Conservation (phyloP, 2,888 invertebrate species). For the Lasioglossum morio region DNA sequence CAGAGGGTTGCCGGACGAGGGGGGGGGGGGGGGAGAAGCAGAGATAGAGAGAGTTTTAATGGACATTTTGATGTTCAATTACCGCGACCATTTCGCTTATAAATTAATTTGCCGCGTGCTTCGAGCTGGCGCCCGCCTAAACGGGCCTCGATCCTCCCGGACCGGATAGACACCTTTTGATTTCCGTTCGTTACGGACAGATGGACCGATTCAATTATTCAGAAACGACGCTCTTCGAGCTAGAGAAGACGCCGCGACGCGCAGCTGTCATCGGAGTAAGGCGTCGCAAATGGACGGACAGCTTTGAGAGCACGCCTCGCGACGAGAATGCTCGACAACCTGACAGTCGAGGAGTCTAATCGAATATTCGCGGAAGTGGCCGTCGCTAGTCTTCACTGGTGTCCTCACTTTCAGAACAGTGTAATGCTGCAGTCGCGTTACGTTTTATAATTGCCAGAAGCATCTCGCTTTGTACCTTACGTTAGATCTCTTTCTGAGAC, state of each 20-base stretch:
- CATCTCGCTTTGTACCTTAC: not conserved
- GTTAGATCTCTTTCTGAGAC: not conserved
- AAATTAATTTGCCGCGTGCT: slow-evolving; percentile 54
- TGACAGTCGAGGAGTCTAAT: not conserved
- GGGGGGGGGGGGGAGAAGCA: not conserved
- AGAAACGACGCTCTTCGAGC: not conserved
- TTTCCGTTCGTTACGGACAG: slow-evolving; percentile 28
- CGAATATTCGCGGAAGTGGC: slow-evolving; percentile 2
- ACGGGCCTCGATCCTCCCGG: not conserved
- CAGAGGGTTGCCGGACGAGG: not conserved
- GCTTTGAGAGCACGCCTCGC: not conserved
- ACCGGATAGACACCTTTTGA: slow-evolving; percentile 45
- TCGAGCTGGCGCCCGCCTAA: slow-evolving; percentile 3
- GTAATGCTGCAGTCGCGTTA: not conserved
- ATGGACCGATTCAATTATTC: slow-evolving; percentile 43
- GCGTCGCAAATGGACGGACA: not conserved
- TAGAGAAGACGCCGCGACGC: not conserved
- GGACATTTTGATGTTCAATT: slow-evolving; percentile 66
- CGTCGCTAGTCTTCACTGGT: not conserved
- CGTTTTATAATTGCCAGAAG: not conserved
- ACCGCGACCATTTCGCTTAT: slow-evolving; percentile 59
- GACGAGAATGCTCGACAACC: not conserved
- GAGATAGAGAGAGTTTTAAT: slow-evolving; percentile 58
- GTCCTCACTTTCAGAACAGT: not conserved
- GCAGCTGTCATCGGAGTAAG: not conserved